Evolutionary conservation across 2,888 invertebrate species (phyloP).

Genomic region (Agrotis puta): DNA sequence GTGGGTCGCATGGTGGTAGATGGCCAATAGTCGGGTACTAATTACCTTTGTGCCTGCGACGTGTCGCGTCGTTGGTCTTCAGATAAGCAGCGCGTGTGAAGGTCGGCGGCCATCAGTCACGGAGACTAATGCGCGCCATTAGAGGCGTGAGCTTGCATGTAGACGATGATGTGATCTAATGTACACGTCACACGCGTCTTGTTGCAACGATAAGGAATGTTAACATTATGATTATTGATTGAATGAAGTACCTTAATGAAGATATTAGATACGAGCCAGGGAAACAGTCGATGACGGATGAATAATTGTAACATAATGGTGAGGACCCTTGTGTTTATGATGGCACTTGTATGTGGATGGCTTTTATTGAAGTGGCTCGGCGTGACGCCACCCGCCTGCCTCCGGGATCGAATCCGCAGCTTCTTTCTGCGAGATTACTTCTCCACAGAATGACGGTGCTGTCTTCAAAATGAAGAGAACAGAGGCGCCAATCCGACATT

Average conservation of each 20-base stretch:
- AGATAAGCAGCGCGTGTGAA: slow-evolving; percentile 28
- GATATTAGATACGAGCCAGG: background rate
- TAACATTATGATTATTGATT: background rate
- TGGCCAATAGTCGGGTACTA: slow-evolving; percentile 21
- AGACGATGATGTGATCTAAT: background rate
- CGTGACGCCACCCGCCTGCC: too few species aligned
- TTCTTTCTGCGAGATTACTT: too few species aligned
- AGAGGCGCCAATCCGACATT: too few species aligned
- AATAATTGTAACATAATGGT: background rate
- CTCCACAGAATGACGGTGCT: too few species aligned
- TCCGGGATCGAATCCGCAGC: too few species aligned
- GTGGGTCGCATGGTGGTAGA: background rate
- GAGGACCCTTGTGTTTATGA: background rate
- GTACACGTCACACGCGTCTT: slow-evolving; percentile 7
- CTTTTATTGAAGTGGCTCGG: too few species aligned
- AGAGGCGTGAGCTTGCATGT: slow-evolving; percentile 16
- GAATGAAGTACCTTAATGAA: background rate
- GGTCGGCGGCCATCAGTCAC: slow-evolving; percentile 16
- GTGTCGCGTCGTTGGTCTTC: slow-evolving; percentile 35
- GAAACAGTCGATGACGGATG: too few species aligned
- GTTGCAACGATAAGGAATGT: background rate
- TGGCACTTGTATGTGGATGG: background rate
- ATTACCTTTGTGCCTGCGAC: slow-evolving; percentile 11
- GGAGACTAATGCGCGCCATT: slow-evolving; percentile 15
- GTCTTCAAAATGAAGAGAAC: too few species aligned